Evolutionary conservation across 2,888 invertebrate genomes (phyloP).

Genomic region (Eurois occulta): DNA sequence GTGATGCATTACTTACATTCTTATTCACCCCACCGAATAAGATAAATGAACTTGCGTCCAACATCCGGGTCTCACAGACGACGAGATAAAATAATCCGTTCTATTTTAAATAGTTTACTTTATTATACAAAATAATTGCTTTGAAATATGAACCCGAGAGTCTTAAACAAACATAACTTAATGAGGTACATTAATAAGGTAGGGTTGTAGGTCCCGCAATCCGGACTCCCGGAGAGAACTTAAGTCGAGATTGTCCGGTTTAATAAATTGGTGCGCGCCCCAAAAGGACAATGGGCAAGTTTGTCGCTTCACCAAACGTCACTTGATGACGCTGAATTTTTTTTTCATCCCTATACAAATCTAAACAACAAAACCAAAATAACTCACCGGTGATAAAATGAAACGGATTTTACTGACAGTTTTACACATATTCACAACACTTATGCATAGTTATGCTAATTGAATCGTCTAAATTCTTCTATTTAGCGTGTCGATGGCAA

Average conservation of each 20-base stretch:
- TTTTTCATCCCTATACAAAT: conserved; percentile 41
- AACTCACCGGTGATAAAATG: background rate
- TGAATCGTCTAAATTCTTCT: background rate
- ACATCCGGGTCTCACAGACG: conserved; percentile 17
- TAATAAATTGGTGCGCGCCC: conserved; percentile 58
- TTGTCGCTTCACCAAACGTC: conserved; percentile 45
- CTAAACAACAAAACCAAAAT: conserved; percentile 14
- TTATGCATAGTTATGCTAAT: background rate
- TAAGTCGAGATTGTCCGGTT: conserved; percentile 59
- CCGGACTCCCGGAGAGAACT: conserved; percentile 50
- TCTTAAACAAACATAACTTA: conserved; percentile 68
- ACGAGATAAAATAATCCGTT: conserved; percentile 3
- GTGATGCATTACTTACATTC: conserved; percentile 57
- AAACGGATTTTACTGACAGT: background rate
- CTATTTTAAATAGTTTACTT: conserved; percentile 39
- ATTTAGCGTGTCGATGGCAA: background rate
- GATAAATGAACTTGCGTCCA: conserved; percentile 51
- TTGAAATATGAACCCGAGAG: conserved; percentile 44
- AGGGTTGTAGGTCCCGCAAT: conserved; percentile 60
- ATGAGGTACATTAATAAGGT: conserved; percentile 68
- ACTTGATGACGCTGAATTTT: conserved; percentile 44
- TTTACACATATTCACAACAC: background rate
- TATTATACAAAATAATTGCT: conserved; percentile 42
- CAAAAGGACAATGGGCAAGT: conserved; percentile 56
- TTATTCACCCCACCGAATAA: conserved; percentile 52